phyloP scores from a whole-genome alignment of 2,888 invertebrate genomes.

The Tenodera sinensis region DNA sequence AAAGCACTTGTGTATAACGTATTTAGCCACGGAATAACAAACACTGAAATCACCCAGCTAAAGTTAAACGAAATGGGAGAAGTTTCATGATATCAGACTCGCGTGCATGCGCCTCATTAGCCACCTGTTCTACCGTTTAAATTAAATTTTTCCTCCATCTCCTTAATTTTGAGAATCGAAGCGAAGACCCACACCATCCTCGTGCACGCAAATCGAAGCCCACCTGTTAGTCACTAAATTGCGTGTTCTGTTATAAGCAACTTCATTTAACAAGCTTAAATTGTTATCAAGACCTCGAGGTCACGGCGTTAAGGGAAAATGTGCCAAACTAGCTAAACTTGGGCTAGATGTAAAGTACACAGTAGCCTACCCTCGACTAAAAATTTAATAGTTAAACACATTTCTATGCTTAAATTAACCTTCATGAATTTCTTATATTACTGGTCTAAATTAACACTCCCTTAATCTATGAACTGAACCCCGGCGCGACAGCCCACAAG shows the following conservation, averaged over 20 bases:
- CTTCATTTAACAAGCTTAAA: too few relatives aligned
- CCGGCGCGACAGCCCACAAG: too few relatives aligned
- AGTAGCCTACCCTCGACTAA: too few relatives aligned
- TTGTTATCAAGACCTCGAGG: too few relatives aligned
- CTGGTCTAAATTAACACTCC: too few relatives aligned
- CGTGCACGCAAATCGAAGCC: not conserved
- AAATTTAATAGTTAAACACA: too few relatives aligned
- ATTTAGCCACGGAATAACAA: not conserved
- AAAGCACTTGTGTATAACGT: not conserved
- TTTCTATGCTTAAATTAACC: too few relatives aligned
- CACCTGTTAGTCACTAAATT: not conserved
- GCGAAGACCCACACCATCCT: not conserved
- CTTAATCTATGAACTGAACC: too few relatives aligned
- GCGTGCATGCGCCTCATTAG: not conserved
- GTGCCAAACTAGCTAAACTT: too few relatives aligned
- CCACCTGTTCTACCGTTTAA: not conserved
- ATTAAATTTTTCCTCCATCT: not conserved
- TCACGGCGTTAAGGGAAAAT: too few relatives aligned
- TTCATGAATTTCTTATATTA: too few relatives aligned
- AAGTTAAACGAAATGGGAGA: not conserved
- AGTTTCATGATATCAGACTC: not conserved
- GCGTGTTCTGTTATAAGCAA: not conserved
- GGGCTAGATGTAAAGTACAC: too few relatives aligned
- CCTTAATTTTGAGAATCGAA: not conserved
- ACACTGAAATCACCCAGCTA: not conserved